phyloP scores from a whole-genome alignment of 2,888 invertebrate species.

The Oligia strigilis region DNA sequence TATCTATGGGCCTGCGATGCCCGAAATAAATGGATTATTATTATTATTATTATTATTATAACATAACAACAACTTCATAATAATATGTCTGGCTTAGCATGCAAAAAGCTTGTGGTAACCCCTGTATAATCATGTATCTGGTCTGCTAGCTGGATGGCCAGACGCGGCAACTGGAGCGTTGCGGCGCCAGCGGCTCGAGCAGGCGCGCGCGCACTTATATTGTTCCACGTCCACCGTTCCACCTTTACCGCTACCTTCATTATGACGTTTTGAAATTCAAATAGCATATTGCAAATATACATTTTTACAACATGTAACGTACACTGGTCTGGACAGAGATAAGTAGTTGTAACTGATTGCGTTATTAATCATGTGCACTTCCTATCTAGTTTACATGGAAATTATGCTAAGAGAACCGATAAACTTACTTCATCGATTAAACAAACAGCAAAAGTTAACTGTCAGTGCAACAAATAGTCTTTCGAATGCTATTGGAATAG shows the following conservation, averaged over 20 bases:
- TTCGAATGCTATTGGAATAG: background rate
- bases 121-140: constrained; percentile 63
- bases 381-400: constrained; percentile 58
- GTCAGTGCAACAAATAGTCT: background rate
- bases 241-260: constrained; percentile 76
- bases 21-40: too few species aligned
- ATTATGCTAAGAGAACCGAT: constrained; percentile 41
- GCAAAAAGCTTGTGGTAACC: constrained; percentile 59
- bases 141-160: constrained; percentile 71
- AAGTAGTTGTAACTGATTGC: constrained; percentile 65
- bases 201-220: constrained; percentile 79
- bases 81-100: constrained; percentile 59
- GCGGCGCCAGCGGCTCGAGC: constrained; percentile 79
- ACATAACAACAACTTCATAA: constrained; percentile 52
- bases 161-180: constrained; percentile 85
- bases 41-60: too few species aligned
- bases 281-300: constrained; percentile 76
- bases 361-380: constrained; percentile 67
- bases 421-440: constrained; percentile 32
- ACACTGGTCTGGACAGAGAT: constrained; percentile 65
- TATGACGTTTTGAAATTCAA: constrained; percentile 81
- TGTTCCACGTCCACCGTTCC: constrained; percentile 68
- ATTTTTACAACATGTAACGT: constrained; percentile 70
- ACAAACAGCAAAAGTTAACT: background rate
- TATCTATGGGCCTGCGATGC: too few species aligned